A percentile compares a stretch with the other conserved stretches of the same genome.
Evolutionary conservation across 2,113 vertebrate genomes (phyloP).

Genomic region (Mastomys natalensis): DNA sequence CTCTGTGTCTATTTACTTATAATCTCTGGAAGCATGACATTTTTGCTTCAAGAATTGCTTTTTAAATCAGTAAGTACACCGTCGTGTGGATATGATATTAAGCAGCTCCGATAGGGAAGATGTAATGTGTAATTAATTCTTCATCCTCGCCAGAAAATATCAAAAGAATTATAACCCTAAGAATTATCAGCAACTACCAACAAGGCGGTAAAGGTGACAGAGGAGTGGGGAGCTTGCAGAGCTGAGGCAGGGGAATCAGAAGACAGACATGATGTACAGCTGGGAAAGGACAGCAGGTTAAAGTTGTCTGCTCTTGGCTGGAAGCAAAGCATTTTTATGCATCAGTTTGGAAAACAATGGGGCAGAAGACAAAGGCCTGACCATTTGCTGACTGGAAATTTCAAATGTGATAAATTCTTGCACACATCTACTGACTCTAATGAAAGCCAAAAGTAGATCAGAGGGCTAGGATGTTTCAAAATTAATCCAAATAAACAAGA

Average conservation of each 20-base stretch:
- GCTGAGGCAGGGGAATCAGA: background rate
- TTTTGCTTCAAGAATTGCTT: conserved; percentile 41
- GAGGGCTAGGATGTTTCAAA: conserved; percentile 7
- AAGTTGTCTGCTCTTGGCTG: background rate
- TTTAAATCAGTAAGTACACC: conserved; percentile 18
- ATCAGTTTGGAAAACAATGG: conserved; percentile 70
- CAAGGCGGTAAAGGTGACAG: background rate
- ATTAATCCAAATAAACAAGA: conserved; percentile 55
- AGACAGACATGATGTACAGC: background rate
- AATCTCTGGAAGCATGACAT: conserved; percentile 25
- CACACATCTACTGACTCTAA: conserved; percentile 50
- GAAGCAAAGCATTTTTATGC: conserved; percentile 58
- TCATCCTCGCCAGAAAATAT: background rate
- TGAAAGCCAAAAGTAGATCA: conserved; percentile 57
- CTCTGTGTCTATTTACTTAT: conserved; percentile 37
- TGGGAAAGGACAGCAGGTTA: conserved; percentile 24
- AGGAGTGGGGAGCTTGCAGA: background rate
- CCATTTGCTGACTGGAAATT: conserved; percentile 77
- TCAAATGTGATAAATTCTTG: conserved; percentile 74
- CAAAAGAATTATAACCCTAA: conserved; percentile 23
- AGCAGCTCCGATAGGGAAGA: background rate
- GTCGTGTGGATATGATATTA: background rate
- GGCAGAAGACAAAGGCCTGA: conserved; percentile 69
- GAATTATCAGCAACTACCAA: background rate
- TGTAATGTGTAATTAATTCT: background rate